Conservation (phyloP, 2,113 vertebrate genomes). For the Ameiurus melas region DNA sequence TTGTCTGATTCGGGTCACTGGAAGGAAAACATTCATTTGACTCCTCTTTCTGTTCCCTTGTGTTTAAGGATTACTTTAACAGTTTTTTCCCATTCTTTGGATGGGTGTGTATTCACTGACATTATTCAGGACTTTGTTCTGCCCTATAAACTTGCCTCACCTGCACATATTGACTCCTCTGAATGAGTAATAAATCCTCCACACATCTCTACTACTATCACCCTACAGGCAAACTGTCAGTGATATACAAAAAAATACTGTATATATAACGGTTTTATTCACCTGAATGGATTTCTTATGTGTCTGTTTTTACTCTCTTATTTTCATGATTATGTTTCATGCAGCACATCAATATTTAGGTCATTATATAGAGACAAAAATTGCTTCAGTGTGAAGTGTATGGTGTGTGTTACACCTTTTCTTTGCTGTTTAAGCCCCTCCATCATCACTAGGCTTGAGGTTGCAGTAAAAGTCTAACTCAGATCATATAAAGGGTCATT, state of each 20-base stretch:
- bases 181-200: slow-evolving; percentile 38
- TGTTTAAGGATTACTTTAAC: slow-evolving; percentile 19
- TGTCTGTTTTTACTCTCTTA: neutral
- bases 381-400: neutral
- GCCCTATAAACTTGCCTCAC: slow-evolving; percentile 31
- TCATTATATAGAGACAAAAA: neutral
- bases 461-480: slow-evolving; percentile 7
- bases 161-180: neutral
- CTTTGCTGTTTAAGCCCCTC: slow-evolving; percentile 17
- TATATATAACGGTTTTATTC: neutral
- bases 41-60: slow-evolving; percentile 26
- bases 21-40: slow-evolving; percentile 26
- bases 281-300: neutral
- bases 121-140: slow-evolving; percentile 23
- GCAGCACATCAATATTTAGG: neutral
- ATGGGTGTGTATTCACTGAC: slow-evolving; percentile 37
- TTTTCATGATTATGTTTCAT: neutral
- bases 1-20: slow-evolving; percentile 8
- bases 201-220: neutral
- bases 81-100: slow-evolving; percentile 16
- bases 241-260: neutral
- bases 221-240: neutral
- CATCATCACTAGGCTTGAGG: slow-evolving; percentile 36
- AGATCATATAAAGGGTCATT: slow-evolving; percentile 52
- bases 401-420: slow-evolving; percentile 12